Evolutionary conservation across 2,888 invertebrate genomes (phyloP).

Genomic region (Cryptocephalus primarius): DNA sequence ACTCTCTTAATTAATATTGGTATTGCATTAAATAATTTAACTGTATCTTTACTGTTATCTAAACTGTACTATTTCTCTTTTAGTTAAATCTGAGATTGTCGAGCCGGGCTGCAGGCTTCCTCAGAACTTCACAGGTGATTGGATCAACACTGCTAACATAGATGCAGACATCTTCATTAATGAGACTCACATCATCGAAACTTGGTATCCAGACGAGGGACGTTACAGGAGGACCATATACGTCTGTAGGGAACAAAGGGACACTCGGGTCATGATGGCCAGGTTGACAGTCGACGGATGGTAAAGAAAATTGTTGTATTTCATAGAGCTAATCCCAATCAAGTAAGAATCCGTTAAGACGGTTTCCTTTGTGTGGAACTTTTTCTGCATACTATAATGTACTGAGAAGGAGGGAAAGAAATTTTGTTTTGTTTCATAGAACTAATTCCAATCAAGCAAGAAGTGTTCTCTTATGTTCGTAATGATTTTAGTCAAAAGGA

Average conservation of each 20-base stretch:
- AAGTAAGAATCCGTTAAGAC: too few relatives aligned
- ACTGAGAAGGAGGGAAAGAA: too few relatives aligned
- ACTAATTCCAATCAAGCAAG: not conserved
- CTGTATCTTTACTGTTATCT: too few relatives aligned
- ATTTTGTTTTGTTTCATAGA: not conserved
- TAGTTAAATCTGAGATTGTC: conserved; percentile 72
- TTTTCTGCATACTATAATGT: too few relatives aligned
- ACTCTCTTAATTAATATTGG: too few relatives aligned
- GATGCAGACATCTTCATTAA: conserved; percentile 91
- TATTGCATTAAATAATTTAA: too few relatives aligned
- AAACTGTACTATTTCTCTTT: conserved; percentile 6
- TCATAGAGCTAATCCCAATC: not conserved
- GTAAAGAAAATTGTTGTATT: conserved; percentile 34
- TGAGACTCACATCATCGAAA: conserved; percentile 93
- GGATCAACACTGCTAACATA: conserved; percentile 96
- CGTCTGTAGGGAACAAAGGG: conserved; percentile 87
- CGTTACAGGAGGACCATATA: conserved; percentile 82
- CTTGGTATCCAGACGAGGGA: conserved; percentile 87
- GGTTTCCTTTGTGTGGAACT: too few relatives aligned
- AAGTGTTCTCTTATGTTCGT: not conserved
- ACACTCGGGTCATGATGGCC: conserved; percentile 90
- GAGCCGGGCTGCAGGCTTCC: conserved; percentile 87
- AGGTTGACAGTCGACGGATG: conserved; percentile 91
- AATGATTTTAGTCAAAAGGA: conserved; percentile 73
- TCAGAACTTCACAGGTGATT: conserved; percentile 86